Conservation (phyloP, 2,113 vertebrate species). For the Neolamprologus falcicula region DNA sequence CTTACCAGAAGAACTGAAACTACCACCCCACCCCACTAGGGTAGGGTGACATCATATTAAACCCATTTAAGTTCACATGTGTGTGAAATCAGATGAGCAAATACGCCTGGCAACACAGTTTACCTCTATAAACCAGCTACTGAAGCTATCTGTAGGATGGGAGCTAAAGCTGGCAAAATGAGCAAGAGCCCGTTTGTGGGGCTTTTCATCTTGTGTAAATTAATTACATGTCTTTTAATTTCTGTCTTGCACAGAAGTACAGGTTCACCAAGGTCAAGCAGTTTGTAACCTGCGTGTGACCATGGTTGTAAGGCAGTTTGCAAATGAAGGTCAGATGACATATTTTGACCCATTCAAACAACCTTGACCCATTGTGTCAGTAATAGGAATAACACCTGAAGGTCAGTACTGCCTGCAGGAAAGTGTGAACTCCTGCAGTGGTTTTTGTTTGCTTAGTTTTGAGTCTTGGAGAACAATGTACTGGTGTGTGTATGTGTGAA, state of each 20-base stretch:
- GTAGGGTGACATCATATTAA: neutral
- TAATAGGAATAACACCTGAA: neutral
- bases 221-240: neutral
- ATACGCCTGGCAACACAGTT: neutral
- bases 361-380: neutral
- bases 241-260: neutral
- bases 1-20: neutral
- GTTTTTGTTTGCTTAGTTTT: slow-evolving; percentile 3
- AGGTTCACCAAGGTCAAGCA: neutral
- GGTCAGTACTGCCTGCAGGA: neutral
- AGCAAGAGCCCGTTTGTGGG: neutral
- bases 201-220: neutral
- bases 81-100: neutral
- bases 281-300: neutral
- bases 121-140: neutral
- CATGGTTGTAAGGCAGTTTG: neutral
- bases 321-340: neutral
- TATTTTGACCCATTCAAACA: neutral
- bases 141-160: neutral
- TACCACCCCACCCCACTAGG: neutral
- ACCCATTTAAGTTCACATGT: neutral
- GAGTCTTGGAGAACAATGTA: neutral
- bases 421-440: neutral
- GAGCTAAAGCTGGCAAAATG: neutral
- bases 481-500: neutral